Base-by-base conservation (phyloP, 30 jellyfish, hydroid and myxozoan species). In the Sanderia malayensis region DNA sequence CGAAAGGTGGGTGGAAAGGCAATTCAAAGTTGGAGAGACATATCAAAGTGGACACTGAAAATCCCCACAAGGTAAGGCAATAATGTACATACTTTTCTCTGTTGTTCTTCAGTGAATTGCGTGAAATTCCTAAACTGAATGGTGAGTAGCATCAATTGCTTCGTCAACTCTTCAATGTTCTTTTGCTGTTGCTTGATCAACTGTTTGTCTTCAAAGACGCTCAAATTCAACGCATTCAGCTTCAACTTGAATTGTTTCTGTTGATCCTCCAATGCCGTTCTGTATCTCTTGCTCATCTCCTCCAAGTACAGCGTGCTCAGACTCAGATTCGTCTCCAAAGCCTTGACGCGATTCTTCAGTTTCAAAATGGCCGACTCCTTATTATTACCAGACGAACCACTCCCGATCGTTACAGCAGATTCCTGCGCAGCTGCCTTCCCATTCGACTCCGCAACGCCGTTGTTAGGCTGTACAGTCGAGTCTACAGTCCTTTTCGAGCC, bases 221-320 rank as follows among this genome's bases (percentile, higher is more conserved):
- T 82, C 64, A 59, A 74, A 61, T 90, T 90, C 69, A 90, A 64
- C 52, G 69, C 64, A 27, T 66, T 47, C 6, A 57, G 60, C 58
- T 90, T 90, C 76, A 67, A 34, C 31, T 82, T 82, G 82, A 84
- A 93, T 19, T 87, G 88, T 46, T 90, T 90, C 34, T 83, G 88
- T 59, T 84, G 96, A 18, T 83, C 98, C 72, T 77, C 98, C 47
- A 90, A 64, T 4, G 98, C 98, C 0, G 96, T 73, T 18, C 95
- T 85, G 71, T 90, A 90, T 49, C 98, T 61, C 55, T 85, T 80
- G 58, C 99, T 93, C 99, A 93, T 93, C 83, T 82, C 94, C 46
- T 93, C 95, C 72, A 93, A 76, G 60, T 93, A 93, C 63, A 77
- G 87, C 67, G 89, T 85, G 41, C 99, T 93, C 88, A 84, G 49